Evolutionary conservation across 1,140 invertebrate genomes (phyloP), one percentile per base, ranked within the genome.

Genomic region (Platyura marginata): DNA sequence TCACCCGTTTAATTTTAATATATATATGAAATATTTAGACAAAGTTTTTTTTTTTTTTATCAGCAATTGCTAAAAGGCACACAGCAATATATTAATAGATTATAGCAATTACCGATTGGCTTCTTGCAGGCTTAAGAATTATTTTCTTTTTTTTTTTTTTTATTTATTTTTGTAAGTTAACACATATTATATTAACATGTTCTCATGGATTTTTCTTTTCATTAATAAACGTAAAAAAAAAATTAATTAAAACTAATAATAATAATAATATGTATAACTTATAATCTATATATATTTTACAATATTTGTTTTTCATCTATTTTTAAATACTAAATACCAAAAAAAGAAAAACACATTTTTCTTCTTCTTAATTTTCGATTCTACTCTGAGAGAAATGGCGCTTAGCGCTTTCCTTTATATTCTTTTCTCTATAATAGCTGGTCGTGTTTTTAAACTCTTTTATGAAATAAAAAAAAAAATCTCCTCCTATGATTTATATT

Each of bases 241-340:
- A 52, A 51, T 57, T 59, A 57, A 59, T 59, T 55, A 61, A 59
- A 58, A 61, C 57, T 57, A 23, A 29, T 29, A 6, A 29, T 29
- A 29, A 29, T 6, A 29, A 6, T 13, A 6, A 6, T 6, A 13
- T 29, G 6, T 6, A 13, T 8, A 29, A 29, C 13, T 8, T 29
- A 29, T 29, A 13, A 8, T 13, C 6, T 29, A 29, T 29, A 8
- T 8, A 6, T 29, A 29, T 13, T 8, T 29, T 29, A 29, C 25
- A 29, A 29, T 13, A 29, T 6, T 29, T 29, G 25, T 29, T 29
- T 13, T 29, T 29, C 25, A 13, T 29, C 25, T 29, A 8, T 29
- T 13, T 8, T 29, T 29, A 29, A 29, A 29, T 29, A 29, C 13
- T 29, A 6, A 29, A 29, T 8, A 6, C 25, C 25, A 10, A 13